Evolutionary conservation across 1,140 invertebrate species (phyloP), one percentile per base, ranked within the genome.

Genomic region (Hypsibius dujardini): DNA sequence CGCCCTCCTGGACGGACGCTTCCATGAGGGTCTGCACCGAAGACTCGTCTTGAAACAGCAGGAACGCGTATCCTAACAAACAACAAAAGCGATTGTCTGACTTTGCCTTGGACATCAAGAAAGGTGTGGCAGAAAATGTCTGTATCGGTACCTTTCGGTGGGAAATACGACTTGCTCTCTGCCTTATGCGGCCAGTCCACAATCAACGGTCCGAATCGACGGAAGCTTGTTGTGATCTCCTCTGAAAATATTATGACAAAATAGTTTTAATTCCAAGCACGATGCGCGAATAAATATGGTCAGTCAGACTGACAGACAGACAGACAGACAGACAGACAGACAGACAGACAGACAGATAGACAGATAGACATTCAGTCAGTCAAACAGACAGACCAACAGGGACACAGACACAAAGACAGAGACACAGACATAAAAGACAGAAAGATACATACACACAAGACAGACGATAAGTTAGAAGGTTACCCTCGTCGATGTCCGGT

Each of bases 171-270:
- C 84, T 97, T 98, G 81, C 92, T 96, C 81, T 98, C 95, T 60
- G 94, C 93, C 83, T 98, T 98, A 81, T 98, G 94, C 1, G 95
- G 95, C 95, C 95, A 98, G 81, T 98, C 95, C 69, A 98, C 93
- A 70, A 97, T 90, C 73, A 98, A 81, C 3, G 92, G 90, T 47
- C 95, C 95, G 80, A 98, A 98, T 74, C 92, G 87, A 67, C 92
- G 86, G 81, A 98, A 98, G 79, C 92, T 95, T 14, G 90, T 89
- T 70, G 92, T 97, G 73, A 98, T 98, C 82, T 98, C 94, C 82
- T 98, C 95, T 92, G 83, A 47, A 85, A 84, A 71, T 60, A 73
- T n/a, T n/a, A n/a, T n/a, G n/a, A n/a, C n/a, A n/a, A n/a, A n/a
- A n/a, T n/a, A n/a, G n/a, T n/a, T n/a, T n/a, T 72, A 46, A 71